Base-by-base conservation (phyloP, 1,140 invertebrate species). In the Octopus sinensis region DNA sequence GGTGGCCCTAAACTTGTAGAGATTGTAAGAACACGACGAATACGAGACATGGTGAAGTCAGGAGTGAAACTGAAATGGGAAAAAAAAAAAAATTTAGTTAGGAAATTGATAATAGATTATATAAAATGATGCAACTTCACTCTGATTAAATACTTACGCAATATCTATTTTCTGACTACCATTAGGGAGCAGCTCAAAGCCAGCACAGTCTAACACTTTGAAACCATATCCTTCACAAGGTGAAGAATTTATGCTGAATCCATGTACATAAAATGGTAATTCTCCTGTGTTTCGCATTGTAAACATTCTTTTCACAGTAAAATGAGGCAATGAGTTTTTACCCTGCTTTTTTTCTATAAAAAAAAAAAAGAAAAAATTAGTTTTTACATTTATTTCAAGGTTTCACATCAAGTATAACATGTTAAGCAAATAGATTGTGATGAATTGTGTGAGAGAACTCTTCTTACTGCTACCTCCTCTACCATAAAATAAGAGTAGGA, bases 151-250 rank as follows among this genome's bases (percentile, higher is more conserved):
- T 71, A 88, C 88, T 88, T 90, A 92, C 80, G 95, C 94, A 84
- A 98, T 95, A 86, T 98, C 96, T 53, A 99, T 94, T 88, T 95
- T 95, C 85, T 93, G 93, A n/a, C 94, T 95, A 10, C 93, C 93
- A 90, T 98, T 97, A 17, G 96, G 95, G 80, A 91, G 90, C 62
- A 99, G 91, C 71, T 93, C 91, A 88, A 98, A 97, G 10, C 95
- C 93, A 52, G 93, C 92, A 90, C 97, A 98, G 86, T 97, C 95
- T 43, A 96, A 90, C 30, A 97, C 93, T 88, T 93, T 93, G 88
- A 96, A 98, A 10, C 96, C 96, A 89, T 95, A 96, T 5, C 96
- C 96, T 90, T 95, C 94, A 88, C 96, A 98, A 0, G 91, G 89
- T 53, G 93, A 90, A 54, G 93, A 93, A 86, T 94, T 95, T 76